These are phyloP conservation scores for Halocynthia aurantium DNA, from an alignment of 23 tunicate species.

Conservation along the genomic window DNA sequence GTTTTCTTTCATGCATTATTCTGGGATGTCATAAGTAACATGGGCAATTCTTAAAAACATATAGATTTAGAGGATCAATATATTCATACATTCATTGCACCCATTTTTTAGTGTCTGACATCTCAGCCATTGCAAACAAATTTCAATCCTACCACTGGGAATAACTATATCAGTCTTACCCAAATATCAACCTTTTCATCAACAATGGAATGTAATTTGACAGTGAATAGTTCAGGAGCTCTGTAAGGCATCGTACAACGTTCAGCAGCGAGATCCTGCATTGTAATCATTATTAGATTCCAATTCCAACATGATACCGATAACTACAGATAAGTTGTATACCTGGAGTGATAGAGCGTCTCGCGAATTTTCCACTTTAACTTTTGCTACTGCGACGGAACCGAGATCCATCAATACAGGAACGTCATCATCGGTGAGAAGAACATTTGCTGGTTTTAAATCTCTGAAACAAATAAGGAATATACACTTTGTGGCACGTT, in stretches of 20 bases:
- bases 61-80: no score
- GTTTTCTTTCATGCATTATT: no score
- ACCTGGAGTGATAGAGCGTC: conserved; percentile 86
- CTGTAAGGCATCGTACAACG: conserved; percentile 93
- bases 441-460: conserved; percentile 89
- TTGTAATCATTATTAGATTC: no score
- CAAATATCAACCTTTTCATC: conserved; percentile 98
- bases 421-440: conserved; percentile 61
- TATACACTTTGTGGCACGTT: not conserved
- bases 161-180: conserved; percentile 24
- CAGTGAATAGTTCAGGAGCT: conserved; percentile 94
- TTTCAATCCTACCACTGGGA: no score
- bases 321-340: no score
- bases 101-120: no score
- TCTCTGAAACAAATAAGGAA: conserved; percentile 32
- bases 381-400: conserved; percentile 61
- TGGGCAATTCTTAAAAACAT: no score
- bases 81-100: no score
- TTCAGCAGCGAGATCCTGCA: conserved; percentile 83
- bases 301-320: no score
- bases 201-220: conserved; percentile 48
- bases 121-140: no score
- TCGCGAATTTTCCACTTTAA: conserved; percentile 39
- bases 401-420: conserved; percentile 93
- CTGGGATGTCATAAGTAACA: no score